Conservation (phyloP, 2,113 vertebrate species). For the Syngnathus scovelli region DNA sequence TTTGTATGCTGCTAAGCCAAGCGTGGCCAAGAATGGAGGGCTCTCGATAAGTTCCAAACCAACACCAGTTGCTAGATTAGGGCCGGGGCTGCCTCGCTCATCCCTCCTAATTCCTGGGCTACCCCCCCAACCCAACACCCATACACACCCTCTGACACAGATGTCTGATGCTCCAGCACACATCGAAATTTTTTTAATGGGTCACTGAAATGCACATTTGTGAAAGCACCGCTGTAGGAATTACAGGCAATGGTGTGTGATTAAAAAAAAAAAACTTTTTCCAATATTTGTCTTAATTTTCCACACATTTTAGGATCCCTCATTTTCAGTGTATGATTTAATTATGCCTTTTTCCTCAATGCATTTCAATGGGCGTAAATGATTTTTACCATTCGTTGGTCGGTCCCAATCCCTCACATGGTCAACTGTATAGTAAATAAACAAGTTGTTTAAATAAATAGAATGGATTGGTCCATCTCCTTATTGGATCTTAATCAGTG, state of each 20-base stretch:
- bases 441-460: too few relatives aligned
- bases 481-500: background rate
- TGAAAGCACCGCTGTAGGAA: background rate
- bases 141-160: conserved; percentile 12
- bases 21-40: conserved; percentile 32
- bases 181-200: conserved; percentile 13
- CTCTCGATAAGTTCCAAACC: conserved; percentile 32
- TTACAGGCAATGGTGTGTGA: background rate
- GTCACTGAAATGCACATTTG: background rate
- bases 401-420: too few relatives aligned
- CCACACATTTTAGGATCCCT: too few relatives aligned
- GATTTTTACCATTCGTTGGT: too few relatives aligned
- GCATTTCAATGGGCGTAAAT: too few relatives aligned
- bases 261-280: background rate
- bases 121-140: background rate
- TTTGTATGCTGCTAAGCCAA: conserved; percentile 43
- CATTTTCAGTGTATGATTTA: too few relatives aligned
- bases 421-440: too few relatives aligned
- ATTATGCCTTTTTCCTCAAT: too few relatives aligned
- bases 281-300: too few relatives aligned
- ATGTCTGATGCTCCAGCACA: conserved; percentile 22
- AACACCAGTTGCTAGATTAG: conserved; percentile 42
- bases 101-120: conserved; percentile 28
- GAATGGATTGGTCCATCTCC: too few relatives aligned
- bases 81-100: conserved; percentile 35